Conservation (phyloP, 2,113 vertebrate genomes). For the Chamaea fasciata region DNA sequence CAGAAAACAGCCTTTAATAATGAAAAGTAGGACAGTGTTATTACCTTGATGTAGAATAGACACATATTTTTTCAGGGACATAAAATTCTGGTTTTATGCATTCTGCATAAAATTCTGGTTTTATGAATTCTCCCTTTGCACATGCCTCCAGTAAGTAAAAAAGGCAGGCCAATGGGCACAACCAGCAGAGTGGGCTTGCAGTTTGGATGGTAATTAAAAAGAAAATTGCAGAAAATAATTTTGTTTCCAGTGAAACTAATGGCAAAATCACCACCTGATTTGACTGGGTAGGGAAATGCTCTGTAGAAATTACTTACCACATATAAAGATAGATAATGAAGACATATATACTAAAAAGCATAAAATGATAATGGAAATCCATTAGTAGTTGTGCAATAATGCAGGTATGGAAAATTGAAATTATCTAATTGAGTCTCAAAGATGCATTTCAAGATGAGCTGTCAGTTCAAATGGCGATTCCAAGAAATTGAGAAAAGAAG, state of each 20-base stretch:
- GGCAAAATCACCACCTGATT: not conserved
- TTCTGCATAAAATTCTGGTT: not conserved
- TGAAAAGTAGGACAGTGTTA: not conserved
- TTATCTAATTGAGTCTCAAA: not conserved
- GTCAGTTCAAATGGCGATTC: not conserved
- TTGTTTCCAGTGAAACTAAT: not conserved
- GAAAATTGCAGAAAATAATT: not conserved
- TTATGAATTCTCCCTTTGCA: not conserved
- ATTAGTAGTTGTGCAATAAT: not conserved
- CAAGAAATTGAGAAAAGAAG: not conserved
- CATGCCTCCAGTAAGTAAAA: not conserved
- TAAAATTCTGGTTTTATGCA: not conserved
- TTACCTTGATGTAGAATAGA: not conserved
- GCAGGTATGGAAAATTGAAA: not conserved
- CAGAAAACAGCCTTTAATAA: not conserved
- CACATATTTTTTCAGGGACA: not conserved
- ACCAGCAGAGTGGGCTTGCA: not conserved
- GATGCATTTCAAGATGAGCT: not conserved
- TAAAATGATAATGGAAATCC: not conserved
- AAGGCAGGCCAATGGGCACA: not conserved
- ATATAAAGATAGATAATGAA: not conserved
- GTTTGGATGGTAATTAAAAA: not conserved
- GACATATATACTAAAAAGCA: not conserved
- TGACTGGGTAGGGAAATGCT: not conserved
- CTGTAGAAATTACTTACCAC: not conserved